These are phyloP conservation scores for Leucozona laternaria DNA, from an alignment of 2,888 invertebrate species.

Conservation along the genomic window DNA sequence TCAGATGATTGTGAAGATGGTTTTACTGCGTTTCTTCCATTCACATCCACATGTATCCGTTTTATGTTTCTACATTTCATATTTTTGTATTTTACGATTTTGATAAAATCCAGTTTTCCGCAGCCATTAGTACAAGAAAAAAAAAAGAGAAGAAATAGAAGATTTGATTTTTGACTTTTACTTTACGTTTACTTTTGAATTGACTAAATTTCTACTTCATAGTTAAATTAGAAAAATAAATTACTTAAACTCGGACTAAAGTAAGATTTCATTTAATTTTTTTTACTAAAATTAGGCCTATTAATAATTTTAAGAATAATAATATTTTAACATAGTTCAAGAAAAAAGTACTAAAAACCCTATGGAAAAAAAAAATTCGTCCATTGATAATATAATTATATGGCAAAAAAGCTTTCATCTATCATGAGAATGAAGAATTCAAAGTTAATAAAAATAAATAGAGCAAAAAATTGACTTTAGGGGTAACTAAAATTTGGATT, in stretches of 20 bases:
- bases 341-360: not conserved
- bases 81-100: constrained; percentile 15
- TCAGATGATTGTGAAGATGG: constrained; percentile 21
- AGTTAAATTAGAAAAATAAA: not conserved
- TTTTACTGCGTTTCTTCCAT: not conserved
- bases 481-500: too few relatives aligned
- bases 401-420: too few relatives aligned
- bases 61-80: not conserved
- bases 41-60: constrained; percentile 6
- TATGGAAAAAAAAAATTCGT: too few relatives aligned
- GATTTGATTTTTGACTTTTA: constrained; percentile 30
- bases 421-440: too few relatives aligned
- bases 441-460: too few relatives aligned
- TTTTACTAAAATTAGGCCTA: not conserved
- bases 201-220: constrained; percentile 26
- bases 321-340: not conserved
- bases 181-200: constrained; percentile 7
- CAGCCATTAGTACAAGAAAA: constrained; percentile 32
- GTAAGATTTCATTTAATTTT: not conserved
- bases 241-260: not conserved
- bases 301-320: not conserved
- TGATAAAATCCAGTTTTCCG: constrained; percentile 37
- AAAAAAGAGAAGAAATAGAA: constrained; percentile 58
- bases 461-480: too few relatives aligned
- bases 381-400: too few relatives aligned